phyloP scores from a whole-genome alignment of 2,888 invertebrate species.

The Saturnia japonica region DNA sequence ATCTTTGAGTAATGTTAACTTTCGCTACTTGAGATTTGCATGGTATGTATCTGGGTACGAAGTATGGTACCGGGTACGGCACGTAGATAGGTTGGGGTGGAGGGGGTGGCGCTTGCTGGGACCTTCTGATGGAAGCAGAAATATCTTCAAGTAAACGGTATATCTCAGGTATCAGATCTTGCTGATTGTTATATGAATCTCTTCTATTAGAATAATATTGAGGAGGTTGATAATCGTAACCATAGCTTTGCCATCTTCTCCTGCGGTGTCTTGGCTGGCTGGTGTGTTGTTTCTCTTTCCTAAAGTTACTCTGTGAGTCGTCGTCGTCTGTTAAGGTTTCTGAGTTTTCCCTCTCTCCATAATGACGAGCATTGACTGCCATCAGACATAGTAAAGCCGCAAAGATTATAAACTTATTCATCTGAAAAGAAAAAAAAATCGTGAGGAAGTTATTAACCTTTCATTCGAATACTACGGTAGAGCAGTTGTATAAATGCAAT shows the following conservation, averaged over 20 bases:
- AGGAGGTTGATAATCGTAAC: conserved; percentile 53
- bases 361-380: conserved; percentile 49
- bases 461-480: not conserved
- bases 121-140: conserved; percentile 45
- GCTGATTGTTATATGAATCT: conserved; percentile 48
- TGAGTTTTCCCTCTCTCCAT: conserved; percentile 41
- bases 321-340: conserved; percentile 37
- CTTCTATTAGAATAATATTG: conserved; percentile 50
- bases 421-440: conserved; percentile 51
- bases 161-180: conserved; percentile 55
- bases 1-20: conserved; percentile 42
- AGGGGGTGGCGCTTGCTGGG: conserved; percentile 43
- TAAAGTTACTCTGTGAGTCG: conserved; percentile 33
- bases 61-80: conserved; percentile 58
- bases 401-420: conserved; percentile 52
- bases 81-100: conserved; percentile 65
- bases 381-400: conserved; percentile 47
- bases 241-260: conserved; percentile 54
- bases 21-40: conserved; percentile 38
- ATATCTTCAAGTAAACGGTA: conserved; percentile 61
- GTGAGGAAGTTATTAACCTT: conserved; percentile 31
- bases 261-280: conserved; percentile 50
- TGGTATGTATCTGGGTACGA: conserved; percentile 40
- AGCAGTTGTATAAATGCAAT: not conserved
- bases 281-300: conserved; percentile 37